A percentile compares a stretch with the other conserved stretches of the same genome.
phyloP scores from a whole-genome alignment of 1,140 invertebrate genomes.

The Argopecten irradians region DNA sequence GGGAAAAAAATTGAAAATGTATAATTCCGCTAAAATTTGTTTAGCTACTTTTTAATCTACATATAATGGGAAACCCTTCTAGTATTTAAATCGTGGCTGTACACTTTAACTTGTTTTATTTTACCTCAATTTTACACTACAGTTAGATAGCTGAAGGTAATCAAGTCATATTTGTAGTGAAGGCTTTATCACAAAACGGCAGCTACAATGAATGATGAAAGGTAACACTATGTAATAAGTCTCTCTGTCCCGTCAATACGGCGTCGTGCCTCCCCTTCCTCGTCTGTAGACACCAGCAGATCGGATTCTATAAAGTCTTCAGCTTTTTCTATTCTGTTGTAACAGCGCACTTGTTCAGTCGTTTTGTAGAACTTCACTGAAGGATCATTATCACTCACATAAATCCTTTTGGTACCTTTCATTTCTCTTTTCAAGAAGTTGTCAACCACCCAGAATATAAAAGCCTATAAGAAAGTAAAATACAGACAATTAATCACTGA shows the following conservation, averaged over 20 bases:
- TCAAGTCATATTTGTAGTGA: background rate
- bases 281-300: slow-evolving; percentile 78
- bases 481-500: background rate
- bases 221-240: slow-evolving; percentile 26
- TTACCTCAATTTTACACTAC: no score
- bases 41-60: no score
- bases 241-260: slow-evolving; percentile 39
- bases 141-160: background rate
- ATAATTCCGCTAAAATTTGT: no score
- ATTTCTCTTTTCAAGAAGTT: slow-evolving; percentile 85
- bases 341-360: slow-evolving; percentile 68
- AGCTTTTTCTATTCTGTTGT: slow-evolving; percentile 76
- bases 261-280: slow-evolving; percentile 71
- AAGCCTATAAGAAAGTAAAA: slow-evolving; percentile 80
- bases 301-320: slow-evolving; percentile 79
- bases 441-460: slow-evolving; percentile 91
- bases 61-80: no score
- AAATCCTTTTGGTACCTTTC: slow-evolving; percentile 76
- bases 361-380: slow-evolving; percentile 65
- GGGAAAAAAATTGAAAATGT: no score
- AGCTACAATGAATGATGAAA: background rate
- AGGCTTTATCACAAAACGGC: background rate
- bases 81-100: no score
- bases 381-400: slow-evolving; percentile 70
- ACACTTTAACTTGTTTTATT: no score